Evolutionary conservation across 2,888 invertebrate genomes (phyloP), one percentile per base, ranked within the genome.

Genomic region (Esperia sulphurella): DNA sequence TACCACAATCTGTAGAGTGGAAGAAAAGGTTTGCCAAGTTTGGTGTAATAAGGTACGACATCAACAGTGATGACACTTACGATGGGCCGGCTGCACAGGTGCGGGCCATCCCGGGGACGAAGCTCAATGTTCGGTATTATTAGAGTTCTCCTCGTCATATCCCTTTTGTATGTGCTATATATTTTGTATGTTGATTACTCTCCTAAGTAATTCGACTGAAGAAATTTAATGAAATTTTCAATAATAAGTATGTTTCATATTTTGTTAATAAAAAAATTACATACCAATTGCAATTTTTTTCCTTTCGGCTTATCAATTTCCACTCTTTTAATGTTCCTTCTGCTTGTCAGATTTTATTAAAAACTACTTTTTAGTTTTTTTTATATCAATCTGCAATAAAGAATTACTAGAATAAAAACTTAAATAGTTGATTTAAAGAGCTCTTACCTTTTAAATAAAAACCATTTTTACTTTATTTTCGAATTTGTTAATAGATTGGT

Each of bases 121-220:
- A 83, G 71, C 81, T 91, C 82, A 88, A 85, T 68, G 64, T 90
- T 75, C 75, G 87, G 67, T 91, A 91, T 87, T 91, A 91, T 85
- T 91, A 89, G 90, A 63, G 53, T 82, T 45, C 58, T 75, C 30
- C 69, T 90, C 13, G 56, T 82, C 35, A 59, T 80, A 45, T 79
- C 85, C 48, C 65, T 90, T 50, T 28, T 84, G 29, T 90, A 90
- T 62, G 78, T 87, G 38, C 59, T 90, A 50, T 90, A 90, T 63
- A 83, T 89, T 69, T 74, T 89, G 48, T 88, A 84, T 61, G 68
- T 73, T 46, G 86, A 88, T 64, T 84, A 79, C 58, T 79, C 71
- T 52, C 81, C 83, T 53, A 83, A 81, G 63, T 68, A 74, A 60
- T 56, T 59, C 21, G 21, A 21, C 5, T 21, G 21, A 21, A 21